Evolutionary conservation across 2,797 vertebrate species (phyloP), one percentile per base, ranked within the genome.

Genomic region (Yasuhikotakia modesta): DNA sequence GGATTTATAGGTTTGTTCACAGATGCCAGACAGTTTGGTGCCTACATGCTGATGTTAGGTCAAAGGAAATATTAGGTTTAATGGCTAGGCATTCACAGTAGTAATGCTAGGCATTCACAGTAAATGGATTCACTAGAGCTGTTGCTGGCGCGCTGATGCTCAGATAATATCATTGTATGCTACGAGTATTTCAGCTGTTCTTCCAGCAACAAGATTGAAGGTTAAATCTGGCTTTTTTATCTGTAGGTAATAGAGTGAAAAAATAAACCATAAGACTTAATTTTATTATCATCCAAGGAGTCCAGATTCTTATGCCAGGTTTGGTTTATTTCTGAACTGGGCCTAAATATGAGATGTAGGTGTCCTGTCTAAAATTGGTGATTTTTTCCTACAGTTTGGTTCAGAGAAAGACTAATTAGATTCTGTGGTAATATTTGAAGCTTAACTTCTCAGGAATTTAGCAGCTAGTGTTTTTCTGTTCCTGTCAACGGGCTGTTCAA

Each of bases 21-120:
- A 57, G 63, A 17, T 57, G 32, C 52, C 73, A 76, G 64, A 67
- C 73, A 46, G 24, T 75, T 76, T 48, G 73, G 73, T 67, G 73
- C 74, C 55, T 69, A n/a, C n/a, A 16, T 19, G 30, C 17, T 50
- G 55, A 48, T 48, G 24, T 70, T 27, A 16, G 50, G 76, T 74
- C 72, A 79, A 75, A 79, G 80, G 58, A 52, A 35, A 48, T 63
- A 68, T 55, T 57, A 64, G 52, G 43, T 70, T 74, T 82, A 79
- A 70, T 79, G 32, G 58, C 65, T 55, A 19, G 43, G 22, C 66
- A 52, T 45, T 61, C 48, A 46, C 35, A 76, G n/a, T n/a, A 58
- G 22, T 57, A 57, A 58, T 58, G 22, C 2, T 0, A 30, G 35
- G 1, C 7, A 21, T 67, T 57, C 4, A 2, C 17, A 67, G 50